Evolutionary conservation across 2,888 invertebrate genomes (phyloP).

Genomic region (Hybos culiciformis): DNA sequence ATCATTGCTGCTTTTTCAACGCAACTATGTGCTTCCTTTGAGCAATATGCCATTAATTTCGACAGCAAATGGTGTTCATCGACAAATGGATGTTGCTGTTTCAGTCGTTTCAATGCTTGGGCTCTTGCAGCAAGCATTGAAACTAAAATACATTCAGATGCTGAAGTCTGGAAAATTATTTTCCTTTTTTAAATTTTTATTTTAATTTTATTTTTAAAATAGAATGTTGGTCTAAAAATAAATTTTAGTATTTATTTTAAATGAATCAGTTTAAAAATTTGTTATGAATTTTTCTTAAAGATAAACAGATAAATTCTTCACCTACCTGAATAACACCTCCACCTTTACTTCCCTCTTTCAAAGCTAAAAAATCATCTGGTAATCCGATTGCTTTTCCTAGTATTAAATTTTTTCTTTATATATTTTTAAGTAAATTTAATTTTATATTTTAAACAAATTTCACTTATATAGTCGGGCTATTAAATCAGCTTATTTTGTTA

Average conservation of each 20-base stretch:
- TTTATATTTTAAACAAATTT: neutral
- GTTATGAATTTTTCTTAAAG: too few relatives aligned
- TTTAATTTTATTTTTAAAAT: neutral
- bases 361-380: slow-evolving; percentile 74
- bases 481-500: neutral
- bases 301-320: slow-evolving; percentile 7
- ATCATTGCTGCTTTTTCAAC: slow-evolving; percentile 93
- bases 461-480: neutral
- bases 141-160: slow-evolving; percentile 88
- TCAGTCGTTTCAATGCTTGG: slow-evolving; percentile 71
- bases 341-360: slow-evolving; percentile 72
- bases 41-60: slow-evolving; percentile 86
- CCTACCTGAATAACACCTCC: slow-evolving; percentile 88
- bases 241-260: too few relatives aligned
- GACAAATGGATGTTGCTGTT: slow-evolving; percentile 69
- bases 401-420: neutral
- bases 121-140: slow-evolving; percentile 85
- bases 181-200: neutral
- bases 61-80: slow-evolving; percentile 84
- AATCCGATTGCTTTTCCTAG: slow-evolving; percentile 81
- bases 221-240: too few relatives aligned
- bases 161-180: slow-evolving; percentile 58
- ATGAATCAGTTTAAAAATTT: neutral
- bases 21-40: slow-evolving; percentile 81
- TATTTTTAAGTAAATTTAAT: neutral